These are phyloP conservation scores for Heteractis magnifica DNA, from an alignment of 92 coral and sea anemone species.

Conservation along the genomic window DNA sequence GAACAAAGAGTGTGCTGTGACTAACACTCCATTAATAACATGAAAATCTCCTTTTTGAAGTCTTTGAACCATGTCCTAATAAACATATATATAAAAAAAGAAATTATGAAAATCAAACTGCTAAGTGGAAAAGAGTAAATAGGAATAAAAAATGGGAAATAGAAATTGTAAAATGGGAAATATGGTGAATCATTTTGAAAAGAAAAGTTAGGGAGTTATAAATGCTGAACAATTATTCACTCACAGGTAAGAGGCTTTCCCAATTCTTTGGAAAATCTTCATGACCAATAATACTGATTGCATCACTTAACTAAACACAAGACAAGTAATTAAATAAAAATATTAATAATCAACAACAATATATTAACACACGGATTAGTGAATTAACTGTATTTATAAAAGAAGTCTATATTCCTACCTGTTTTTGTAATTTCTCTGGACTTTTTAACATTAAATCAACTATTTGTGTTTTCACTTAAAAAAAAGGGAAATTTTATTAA, in stretches of 20 bases:
- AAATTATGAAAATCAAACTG: background rate
- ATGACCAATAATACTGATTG: conserved; percentile 93
- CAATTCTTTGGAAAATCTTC: conserved; percentile 97
- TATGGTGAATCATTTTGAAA: too few species aligned
- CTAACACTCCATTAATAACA: conserved; percentile 88
- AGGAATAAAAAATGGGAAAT: background rate
- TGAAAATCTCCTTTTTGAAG: conserved; percentile 81
- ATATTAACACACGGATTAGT: too few species aligned
- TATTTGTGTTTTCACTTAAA: conserved; percentile 75
- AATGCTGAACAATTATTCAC: conserved; percentile 5
- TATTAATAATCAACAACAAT: background rate
- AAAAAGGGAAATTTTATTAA: background rate
- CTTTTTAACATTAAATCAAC: conserved; percentile 94
- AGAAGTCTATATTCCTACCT: conserved; percentile 41
- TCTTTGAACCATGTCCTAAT: conserved; percentile 85
- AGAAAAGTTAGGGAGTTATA: too few species aligned
- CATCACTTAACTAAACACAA: conserved; percentile 84
- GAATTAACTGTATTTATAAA: too few species aligned
- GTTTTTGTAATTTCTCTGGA: conserved; percentile 91
- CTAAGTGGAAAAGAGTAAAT: background rate
- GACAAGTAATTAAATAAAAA: background rate
- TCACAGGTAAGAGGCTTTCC: conserved; percentile 81
- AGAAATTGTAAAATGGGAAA: background rate
- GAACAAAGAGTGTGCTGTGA: conserved; percentile 95
- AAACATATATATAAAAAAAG: background rate